A percentile compares a stretch with the other conserved stretches of the same genome.
These are phyloP conservation scores for Pachliopta kotzebuea DNA, from an alignment of 2,888 invertebrate genomes.

Conservation along the genomic window DNA sequence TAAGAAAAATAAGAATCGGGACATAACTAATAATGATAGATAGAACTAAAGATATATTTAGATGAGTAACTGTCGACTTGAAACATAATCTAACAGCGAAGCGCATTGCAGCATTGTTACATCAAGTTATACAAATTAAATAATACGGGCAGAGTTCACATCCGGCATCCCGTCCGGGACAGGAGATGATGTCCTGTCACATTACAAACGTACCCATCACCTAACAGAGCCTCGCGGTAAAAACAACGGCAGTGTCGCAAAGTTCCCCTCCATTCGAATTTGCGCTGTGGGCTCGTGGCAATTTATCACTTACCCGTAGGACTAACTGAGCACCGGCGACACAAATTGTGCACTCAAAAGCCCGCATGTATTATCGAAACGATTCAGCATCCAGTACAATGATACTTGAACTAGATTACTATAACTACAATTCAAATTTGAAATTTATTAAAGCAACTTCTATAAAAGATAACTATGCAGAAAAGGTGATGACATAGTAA, in stretches of 20 bases:
- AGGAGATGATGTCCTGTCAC: constrained; percentile 18
- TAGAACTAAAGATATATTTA: too few species aligned
- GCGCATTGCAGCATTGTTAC: too few species aligned
- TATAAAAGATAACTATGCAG: background rate
- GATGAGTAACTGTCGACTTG: too few species aligned
- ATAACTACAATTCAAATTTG: background rate
- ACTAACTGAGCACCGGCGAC: constrained; percentile 51
- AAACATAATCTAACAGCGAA: too few species aligned
- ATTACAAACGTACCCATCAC: constrained; percentile 56
- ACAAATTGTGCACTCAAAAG: constrained; percentile 24
- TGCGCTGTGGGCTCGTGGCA: constrained; percentile 68
- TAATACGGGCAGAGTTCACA: constrained; percentile 20
- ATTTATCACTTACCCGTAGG: constrained; percentile 79
- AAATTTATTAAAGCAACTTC: background rate
- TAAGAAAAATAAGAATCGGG: too few species aligned
- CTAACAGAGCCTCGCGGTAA: constrained; percentile 67
- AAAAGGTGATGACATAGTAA: background rate
- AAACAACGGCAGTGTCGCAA: constrained; percentile 68
- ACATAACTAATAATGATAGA: too few species aligned
- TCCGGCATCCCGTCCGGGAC: constrained; percentile 11
- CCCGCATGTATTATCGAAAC: constrained; percentile 20
- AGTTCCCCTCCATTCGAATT: constrained; percentile 73
- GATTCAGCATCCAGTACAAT: constrained; percentile 4
- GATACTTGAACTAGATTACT: constrained; percentile 3
- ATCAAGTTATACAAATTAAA: constrained; percentile 6